These are phyloP conservation scores for Gryllus bimaculatus DNA, from an alignment of 1,140 invertebrate genomes.

Conservation along the genomic window DNA sequence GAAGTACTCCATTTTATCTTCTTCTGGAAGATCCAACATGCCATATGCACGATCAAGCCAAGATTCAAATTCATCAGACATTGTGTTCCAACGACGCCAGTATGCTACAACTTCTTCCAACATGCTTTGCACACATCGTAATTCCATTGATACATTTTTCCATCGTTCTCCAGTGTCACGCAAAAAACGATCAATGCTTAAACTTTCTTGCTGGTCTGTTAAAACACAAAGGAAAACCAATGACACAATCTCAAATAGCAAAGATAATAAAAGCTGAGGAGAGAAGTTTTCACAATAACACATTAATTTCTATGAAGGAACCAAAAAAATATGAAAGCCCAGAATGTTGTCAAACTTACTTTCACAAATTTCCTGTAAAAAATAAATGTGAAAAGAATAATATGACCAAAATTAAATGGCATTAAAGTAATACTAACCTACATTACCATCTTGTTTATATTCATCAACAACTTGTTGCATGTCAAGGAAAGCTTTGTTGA, in stretches of 20 bases:
- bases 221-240: neutral
- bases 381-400: no score
- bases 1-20: conserved; percentile 73
- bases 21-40: conserved; percentile 65
- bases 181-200: conserved; percentile 74
- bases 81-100: conserved; percentile 73
- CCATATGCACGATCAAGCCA: conserved; percentile 76
- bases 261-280: no score
- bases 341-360: no score
- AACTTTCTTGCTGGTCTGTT: conserved; percentile 59
- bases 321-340: no score
- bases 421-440: conserved; percentile 42
- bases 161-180: conserved; percentile 77
- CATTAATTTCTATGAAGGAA: no score
- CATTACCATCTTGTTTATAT: conserved; percentile 76
- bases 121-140: conserved; percentile 80
- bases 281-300: no score
- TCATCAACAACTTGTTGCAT: conserved; percentile 86
- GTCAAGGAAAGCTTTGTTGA: conserved; percentile 82
- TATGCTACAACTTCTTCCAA: conserved; percentile 79
- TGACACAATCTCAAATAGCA: no score
- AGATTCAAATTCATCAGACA: conserved; percentile 60
- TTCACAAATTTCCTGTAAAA: no score
- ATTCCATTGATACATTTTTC: conserved; percentile 80
- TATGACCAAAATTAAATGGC: no score